phyloP scores from a whole-genome alignment of 2,888 invertebrate genomes.

The Volucella inanis region DNA sequence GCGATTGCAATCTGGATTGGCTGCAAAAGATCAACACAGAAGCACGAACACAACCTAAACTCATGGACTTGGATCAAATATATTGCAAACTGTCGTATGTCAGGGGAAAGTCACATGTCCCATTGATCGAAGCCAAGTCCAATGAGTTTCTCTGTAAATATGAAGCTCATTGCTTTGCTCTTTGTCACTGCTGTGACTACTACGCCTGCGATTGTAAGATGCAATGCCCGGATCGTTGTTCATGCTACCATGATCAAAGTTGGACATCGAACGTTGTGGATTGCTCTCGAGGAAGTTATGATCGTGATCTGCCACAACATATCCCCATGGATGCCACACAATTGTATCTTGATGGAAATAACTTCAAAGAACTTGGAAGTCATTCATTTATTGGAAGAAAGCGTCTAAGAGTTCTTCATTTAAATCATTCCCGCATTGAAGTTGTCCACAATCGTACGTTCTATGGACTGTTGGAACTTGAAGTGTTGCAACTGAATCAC shows the following conservation, averaged over 20 bases:
- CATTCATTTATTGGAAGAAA: conserved; percentile 97
- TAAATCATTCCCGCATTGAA: conserved; percentile 94
- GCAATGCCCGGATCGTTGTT: conserved; percentile 96
- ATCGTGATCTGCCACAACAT: conserved; percentile 90
- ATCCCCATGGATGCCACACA: conserved; percentile 98
- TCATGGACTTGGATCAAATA: conserved; percentile 94
- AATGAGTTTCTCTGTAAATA: conserved; percentile 96
- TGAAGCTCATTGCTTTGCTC: conserved; percentile 95
- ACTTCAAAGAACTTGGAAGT: conserved; percentile 92
- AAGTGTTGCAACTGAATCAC: conserved; percentile 92
- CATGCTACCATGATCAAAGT: conserved; percentile 96
- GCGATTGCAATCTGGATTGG: conserved; percentile 98
- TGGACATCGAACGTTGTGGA: conserved; percentile 97
- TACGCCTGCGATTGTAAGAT: conserved; percentile 99
- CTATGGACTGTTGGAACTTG: conserved; percentile 91
- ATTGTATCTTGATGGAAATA: conserved; percentile 95
- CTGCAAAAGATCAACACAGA: conserved; percentile 94
- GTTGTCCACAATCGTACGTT: conserved; percentile 95
- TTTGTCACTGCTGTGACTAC: conserved; percentile 98
- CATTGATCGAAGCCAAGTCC: conserved; percentile 92
- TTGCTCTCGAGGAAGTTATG: conserved; percentile 92
- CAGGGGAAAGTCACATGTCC: conserved; percentile 91
- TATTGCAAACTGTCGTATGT: conserved; percentile 94
- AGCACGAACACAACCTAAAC: conserved; percentile 91
- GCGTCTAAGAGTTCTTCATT: conserved; percentile 92